Conservation (phyloP, 2,888 invertebrate genomes). For the Seira sanloemensis region DNA sequence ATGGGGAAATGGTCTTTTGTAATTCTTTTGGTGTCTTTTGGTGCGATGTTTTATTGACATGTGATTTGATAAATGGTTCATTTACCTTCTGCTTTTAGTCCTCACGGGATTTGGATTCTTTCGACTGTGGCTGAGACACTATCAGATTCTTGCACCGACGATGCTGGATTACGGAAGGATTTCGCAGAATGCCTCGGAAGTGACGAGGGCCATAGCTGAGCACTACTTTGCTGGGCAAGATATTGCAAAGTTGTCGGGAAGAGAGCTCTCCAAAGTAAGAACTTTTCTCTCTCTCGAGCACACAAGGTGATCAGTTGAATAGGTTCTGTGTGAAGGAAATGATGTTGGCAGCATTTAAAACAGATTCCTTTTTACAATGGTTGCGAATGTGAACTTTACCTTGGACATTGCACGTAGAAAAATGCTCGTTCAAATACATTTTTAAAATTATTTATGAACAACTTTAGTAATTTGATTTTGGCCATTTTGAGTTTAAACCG, state of each 20-base stretch:
- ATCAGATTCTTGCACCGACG: constrained; percentile 42
- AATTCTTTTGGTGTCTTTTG: background rate
- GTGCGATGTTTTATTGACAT: constrained; percentile 25
- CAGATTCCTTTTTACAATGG: background rate
- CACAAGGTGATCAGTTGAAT: too few species aligned
- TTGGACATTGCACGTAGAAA: too few species aligned
- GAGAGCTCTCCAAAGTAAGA: constrained; percentile 48
- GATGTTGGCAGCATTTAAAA: too few species aligned
- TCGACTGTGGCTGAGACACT: constrained; percentile 42
- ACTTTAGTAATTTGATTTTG: too few species aligned
- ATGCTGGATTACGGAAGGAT: constrained; percentile 46
- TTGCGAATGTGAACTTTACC: background rate
- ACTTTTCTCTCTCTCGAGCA: constrained; percentile 9
- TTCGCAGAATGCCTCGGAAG: constrained; percentile 30
- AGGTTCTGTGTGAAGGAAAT: too few species aligned
- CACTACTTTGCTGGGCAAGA: constrained; percentile 49
- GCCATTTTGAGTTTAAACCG: too few species aligned
- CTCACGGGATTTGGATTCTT: constrained; percentile 53
- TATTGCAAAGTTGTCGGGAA: constrained; percentile 26
- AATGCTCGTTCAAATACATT: too few species aligned
- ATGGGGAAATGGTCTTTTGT: background rate
- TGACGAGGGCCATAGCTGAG: constrained; percentile 46
- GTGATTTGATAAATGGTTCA: constrained; percentile 40
- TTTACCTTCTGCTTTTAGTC: constrained; percentile 17
- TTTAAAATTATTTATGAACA: too few species aligned